These are phyloP conservation scores for Sericinus montela DNA, from an alignment of 2,888 invertebrate species.

Conservation along the genomic window DNA sequence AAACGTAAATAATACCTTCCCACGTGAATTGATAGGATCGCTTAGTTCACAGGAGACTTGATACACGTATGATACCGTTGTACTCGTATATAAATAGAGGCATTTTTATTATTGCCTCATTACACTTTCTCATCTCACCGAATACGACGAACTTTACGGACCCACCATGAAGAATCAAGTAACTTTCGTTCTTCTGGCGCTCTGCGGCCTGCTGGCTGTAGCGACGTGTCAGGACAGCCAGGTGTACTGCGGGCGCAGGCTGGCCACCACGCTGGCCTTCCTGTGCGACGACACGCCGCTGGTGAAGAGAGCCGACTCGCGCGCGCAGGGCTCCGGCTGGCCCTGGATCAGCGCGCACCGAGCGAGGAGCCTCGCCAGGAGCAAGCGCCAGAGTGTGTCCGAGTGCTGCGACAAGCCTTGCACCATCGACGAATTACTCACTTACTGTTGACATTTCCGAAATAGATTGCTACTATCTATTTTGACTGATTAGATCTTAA, in stretches of 20 bases:
- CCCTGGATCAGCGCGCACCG: constrained; percentile 29
- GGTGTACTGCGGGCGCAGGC: constrained; percentile 7
- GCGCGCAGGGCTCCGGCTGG: constrained; percentile 14
- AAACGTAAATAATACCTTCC: too few relatives aligned
- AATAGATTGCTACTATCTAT: too few relatives aligned
- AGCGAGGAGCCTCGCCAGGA: constrained; percentile 27
- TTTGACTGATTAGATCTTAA: too few relatives aligned
- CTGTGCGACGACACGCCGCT: constrained; percentile 20
- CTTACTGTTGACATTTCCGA: too few relatives aligned
- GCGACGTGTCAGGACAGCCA: not conserved
- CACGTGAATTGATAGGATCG: not conserved
- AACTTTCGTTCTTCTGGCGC: not conserved
- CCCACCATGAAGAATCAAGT: constrained; percentile 2
- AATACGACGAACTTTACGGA: too few relatives aligned
- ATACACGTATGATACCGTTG: not conserved
- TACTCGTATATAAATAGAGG: not conserved
- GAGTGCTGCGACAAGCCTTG: constrained; percentile 44
- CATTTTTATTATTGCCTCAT: not conserved
- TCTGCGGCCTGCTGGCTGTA: not conserved
- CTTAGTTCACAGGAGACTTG: not conserved
- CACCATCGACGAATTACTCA: constrained; percentile 13
- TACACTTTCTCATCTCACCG: not conserved
- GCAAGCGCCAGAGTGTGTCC: constrained; percentile 33
- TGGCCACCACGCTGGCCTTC: constrained; percentile 26
- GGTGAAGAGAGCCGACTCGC: constrained; percentile 20